Conservation (phyloP, 2,888 invertebrate genomes). For the Litoditis marina region DNA sequence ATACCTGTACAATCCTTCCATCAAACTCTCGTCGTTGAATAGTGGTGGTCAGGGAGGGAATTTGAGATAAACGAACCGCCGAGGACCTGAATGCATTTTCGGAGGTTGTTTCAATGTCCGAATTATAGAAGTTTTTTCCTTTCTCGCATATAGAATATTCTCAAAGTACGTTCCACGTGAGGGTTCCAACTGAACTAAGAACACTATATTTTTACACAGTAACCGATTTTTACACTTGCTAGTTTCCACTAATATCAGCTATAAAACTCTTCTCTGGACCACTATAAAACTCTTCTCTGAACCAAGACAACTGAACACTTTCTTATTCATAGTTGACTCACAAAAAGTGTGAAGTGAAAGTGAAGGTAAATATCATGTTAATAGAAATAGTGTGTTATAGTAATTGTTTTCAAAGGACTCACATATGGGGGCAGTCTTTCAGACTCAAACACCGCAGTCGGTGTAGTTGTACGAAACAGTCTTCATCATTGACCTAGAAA, state of each 20-base stretch:
- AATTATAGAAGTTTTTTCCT: no score
- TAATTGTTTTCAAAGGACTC: background rate
- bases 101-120: no score
- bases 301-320: no score
- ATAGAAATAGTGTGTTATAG: background rate
- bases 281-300: no score
- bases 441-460: slow-evolving; percentile 35
- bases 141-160: no score
- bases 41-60: slow-evolving; percentile 39
- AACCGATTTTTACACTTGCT: no score
- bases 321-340: background rate
- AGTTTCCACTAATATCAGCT: no score
- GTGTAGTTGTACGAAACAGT: slow-evolving; percentile 38
- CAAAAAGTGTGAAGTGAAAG: background rate
- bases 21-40: slow-evolving; percentile 30
- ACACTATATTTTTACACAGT: no score
- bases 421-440: slow-evolving; percentile 38
- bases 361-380: background rate
- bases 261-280: no score
- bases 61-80: slow-evolving; percentile 23
- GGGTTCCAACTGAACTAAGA: no score
- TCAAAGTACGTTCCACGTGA: no score
- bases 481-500: slow-evolving; percentile 40
- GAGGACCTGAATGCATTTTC: slow-evolving; percentile 24
- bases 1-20: slow-evolving; percentile 31